phyloP scores from a whole-genome alignment of 2,113 vertebrate genomes.

The Muntiacus reevesi region DNA sequence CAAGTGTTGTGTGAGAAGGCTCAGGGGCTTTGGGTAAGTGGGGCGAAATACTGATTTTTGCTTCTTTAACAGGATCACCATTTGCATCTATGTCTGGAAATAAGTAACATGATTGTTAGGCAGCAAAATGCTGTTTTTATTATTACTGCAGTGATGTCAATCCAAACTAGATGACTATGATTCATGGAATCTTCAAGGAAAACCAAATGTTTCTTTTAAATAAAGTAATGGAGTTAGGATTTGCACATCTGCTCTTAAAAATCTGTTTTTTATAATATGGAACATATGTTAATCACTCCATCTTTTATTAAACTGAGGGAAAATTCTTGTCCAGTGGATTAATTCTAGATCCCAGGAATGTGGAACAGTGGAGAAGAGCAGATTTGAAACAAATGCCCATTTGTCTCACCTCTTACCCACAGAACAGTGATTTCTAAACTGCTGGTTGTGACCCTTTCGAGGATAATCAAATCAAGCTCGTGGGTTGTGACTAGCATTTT shows the following conservation, averaged over 20 bases:
- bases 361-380: neutral
- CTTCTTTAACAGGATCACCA: conserved; percentile 14
- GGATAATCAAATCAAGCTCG: neutral
- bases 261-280: conserved; percentile 58
- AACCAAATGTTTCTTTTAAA: conserved; percentile 64
- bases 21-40: neutral
- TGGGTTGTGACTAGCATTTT: neutral
- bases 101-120: conserved; percentile 1
- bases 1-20: neutral
- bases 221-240: conserved; percentile 57
- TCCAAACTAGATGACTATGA: conserved; percentile 55
- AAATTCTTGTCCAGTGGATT: conserved; percentile 46
- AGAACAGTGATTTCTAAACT: neutral
- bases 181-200: conserved; percentile 52
- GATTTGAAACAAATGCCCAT: neutral
- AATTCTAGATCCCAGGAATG: conserved; percentile 23
- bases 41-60: neutral
- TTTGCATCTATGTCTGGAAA: conserved; percentile 23
- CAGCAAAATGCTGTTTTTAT: conserved; percentile 44
- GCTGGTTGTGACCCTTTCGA: neutral
- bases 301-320: conserved; percentile 51
- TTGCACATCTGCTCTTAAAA: conserved; percentile 68
- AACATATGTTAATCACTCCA: conserved; percentile 55
- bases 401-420: neutral
- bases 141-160: conserved; percentile 52